Evolutionary conservation across 2,888 invertebrate genomes (phyloP), one percentile per base, ranked within the genome.

Genomic region (Eretmocerus hayati): DNA sequence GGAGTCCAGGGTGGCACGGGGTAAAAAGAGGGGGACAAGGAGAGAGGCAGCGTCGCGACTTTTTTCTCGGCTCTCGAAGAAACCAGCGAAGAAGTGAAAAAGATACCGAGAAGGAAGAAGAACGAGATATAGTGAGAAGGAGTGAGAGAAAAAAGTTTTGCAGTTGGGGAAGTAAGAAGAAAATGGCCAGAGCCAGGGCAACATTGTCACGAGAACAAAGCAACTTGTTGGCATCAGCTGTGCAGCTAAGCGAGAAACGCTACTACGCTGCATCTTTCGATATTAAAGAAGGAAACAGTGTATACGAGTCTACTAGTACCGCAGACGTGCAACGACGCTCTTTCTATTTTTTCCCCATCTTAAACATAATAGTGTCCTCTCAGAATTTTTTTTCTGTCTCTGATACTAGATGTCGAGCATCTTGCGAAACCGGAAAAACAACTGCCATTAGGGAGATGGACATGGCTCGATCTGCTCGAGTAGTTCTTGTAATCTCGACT

Each of bases 201-300:
- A 48, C 46, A 49, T 40, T 44, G 45, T 43, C 46, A n/a, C n/a
- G 50, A 30, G 50, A 53, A 53, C 48, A 50, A 50, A 50, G 53
- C 53, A 50, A 50, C 48, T 53, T 53, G 50, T 50, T 50, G 53
- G 53, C 53, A 48, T 50, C 53, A 53, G 53, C 48, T 53, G 52
- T 44, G 49, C 49, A 38, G 40, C 46, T 45, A n/a, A 45, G 45
- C 48, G 38, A 36, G 40, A 41, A 31, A 19, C 16, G 39, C 33
- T 21, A 37, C 5, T 43, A n/a, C n/a, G n/a, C n/a, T n/a, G 53
- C 53, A 48, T 53, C 43, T 42, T 19, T 35, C 49, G 50, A 53
- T 53, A 53, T 53, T 53, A 53, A 47, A 50, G 52, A 30, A 33
- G 16, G 35, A 22, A 8, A 30, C 26, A n/a, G n/a, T n/a, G 32